Conservation (phyloP, 2,113 vertebrate species). For the Chroicocephalus ridibundus region DNA sequence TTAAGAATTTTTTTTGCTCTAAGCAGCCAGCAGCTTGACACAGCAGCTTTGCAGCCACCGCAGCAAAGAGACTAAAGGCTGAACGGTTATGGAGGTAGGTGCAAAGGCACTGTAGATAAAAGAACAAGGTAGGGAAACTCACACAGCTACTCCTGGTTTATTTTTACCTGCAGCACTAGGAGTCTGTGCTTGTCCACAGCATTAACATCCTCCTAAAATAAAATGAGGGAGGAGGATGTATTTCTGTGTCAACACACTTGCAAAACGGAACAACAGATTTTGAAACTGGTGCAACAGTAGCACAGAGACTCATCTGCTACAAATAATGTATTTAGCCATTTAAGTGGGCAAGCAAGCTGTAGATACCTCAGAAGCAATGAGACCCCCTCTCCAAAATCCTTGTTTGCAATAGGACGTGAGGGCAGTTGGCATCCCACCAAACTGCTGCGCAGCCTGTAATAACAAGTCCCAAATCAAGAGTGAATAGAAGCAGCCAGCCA, state of each 20-base stretch:
- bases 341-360: neutral
- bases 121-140: neutral
- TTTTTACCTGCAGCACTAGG: neutral
- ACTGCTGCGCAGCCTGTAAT: neutral
- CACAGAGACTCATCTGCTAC: neutral
- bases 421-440: neutral
- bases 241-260: neutral
- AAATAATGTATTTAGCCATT: neutral
- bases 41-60: neutral
- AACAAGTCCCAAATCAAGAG: neutral
- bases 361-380: neutral
- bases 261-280: neutral
- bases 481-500: neutral
- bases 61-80: neutral
- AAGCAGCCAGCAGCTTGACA: neutral
- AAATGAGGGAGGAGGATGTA: neutral
- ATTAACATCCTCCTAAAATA: neutral
- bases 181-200: neutral
- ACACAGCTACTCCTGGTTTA: neutral
- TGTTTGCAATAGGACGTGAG: neutral
- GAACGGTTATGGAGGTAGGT: neutral
- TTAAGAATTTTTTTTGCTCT: neutral
- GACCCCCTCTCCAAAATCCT: neutral
- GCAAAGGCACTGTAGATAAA: neutral
- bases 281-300: neutral